Evolutionary conservation across 1,140 invertebrate species (phyloP).

Genomic region (Anagrus nilaparvatae): DNA sequence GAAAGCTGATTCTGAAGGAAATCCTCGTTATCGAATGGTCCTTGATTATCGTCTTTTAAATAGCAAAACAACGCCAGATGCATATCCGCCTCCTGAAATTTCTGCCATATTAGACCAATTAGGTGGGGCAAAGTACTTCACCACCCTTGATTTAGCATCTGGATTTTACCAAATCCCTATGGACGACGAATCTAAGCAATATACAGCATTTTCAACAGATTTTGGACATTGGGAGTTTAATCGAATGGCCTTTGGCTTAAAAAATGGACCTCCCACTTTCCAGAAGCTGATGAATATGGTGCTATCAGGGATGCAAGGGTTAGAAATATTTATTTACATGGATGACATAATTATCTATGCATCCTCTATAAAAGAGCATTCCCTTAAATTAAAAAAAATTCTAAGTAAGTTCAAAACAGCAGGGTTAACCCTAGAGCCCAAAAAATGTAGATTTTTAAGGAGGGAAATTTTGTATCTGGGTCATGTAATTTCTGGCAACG

Average conservation of each 20-base stretch:
- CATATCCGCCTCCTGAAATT: conserved; percentile 41
- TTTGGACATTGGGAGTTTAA: conserved; percentile 26
- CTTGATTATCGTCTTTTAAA: conserved; percentile 42
- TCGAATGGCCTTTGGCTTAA: conserved; percentile 27
- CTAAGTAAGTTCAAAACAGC: not conserved
- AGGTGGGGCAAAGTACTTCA: conserved; percentile 27
- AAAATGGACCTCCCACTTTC: conserved; percentile 29
- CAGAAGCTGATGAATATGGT: conserved; percentile 33
- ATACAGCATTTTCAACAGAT: conserved; percentile 27
- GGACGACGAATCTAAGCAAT: not conserved
- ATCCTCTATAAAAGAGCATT: not conserved
- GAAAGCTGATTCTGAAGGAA: not conserved
- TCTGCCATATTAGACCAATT: conserved; percentile 33
- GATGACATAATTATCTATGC: not conserved
- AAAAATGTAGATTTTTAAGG: not conserved
- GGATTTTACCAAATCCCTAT: conserved; percentile 30
- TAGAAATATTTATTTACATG: not conserved
- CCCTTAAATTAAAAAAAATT: not conserved
- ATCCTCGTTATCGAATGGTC: not conserved
- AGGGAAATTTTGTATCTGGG: not conserved
- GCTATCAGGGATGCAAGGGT: not conserved
- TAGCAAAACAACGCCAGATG: conserved; percentile 29
- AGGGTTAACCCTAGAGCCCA: not conserved
- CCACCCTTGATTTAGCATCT: conserved; percentile 33
- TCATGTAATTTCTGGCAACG: not conserved